These are phyloP conservation scores for Tiphia femorata DNA, from an alignment of 2,888 invertebrate species.

Conservation along the genomic window DNA sequence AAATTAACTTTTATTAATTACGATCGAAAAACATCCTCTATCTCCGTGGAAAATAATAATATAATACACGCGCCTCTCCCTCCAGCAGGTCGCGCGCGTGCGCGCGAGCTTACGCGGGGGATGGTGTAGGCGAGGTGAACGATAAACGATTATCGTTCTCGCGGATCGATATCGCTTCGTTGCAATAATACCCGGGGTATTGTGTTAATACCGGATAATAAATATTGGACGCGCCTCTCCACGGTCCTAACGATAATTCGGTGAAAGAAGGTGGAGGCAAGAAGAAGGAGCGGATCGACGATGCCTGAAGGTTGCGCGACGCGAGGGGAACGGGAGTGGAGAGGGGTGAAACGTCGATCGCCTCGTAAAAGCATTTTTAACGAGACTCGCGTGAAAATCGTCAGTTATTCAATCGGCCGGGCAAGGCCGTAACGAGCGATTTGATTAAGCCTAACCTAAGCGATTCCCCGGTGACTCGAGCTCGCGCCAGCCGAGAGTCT, in stretches of 20 bases:
- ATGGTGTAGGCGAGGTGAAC: neutral
- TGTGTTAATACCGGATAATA: too few species aligned
- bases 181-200: too few species aligned
- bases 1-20: slow-evolving; percentile 48
- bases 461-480: slow-evolving; percentile 15
- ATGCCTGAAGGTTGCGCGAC: too few species aligned
- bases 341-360: slow-evolving; percentile 19
- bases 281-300: neutral
- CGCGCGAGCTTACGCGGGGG: neutral
- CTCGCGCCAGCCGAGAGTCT: too few species aligned
- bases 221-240: too few species aligned
- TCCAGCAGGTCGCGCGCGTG: too few species aligned
- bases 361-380: slow-evolving; percentile 55
- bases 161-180: too few species aligned
- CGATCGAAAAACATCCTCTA: slow-evolving; percentile 40
- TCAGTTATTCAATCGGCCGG: slow-evolving; percentile 51
- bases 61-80: too few species aligned
- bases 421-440: slow-evolving; percentile 48
- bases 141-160: too few species aligned
- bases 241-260: neutral
- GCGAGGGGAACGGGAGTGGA: too few species aligned
- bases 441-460: slow-evolving; percentile 50
- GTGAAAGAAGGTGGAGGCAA: neutral
- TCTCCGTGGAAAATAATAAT: slow-evolving; percentile 18
- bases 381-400: slow-evolving; percentile 52